These are phyloP conservation scores for Serranus cabrilla DNA, from an alignment of 2,797 vertebrate genomes.

Conservation along the genomic window DNA sequence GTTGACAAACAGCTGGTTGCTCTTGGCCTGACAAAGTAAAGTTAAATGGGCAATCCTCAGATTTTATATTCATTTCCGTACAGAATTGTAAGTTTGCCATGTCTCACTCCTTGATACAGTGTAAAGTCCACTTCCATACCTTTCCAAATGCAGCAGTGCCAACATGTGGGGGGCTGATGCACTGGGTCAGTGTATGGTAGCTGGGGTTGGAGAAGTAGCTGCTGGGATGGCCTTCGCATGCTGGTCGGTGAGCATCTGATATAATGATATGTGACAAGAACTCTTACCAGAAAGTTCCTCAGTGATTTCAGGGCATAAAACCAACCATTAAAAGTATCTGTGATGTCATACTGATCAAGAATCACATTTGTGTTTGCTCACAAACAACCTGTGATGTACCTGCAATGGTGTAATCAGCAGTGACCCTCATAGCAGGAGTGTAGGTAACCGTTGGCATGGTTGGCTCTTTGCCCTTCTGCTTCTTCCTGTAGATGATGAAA, in stretches of 20 bases:
- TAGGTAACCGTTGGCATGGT: conserved; percentile 93
- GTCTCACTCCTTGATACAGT: too few relatives aligned
- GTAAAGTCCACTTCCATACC: conserved; percentile 76
- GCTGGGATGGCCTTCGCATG: conserved; percentile 86
- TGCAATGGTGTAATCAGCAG: conserved; percentile 89
- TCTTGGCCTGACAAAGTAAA: conserved; percentile 84
- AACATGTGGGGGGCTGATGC: conserved; percentile 84
- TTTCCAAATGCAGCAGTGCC: conserved; percentile 87
- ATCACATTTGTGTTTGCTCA: too few relatives aligned
- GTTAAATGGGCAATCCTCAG: not conserved
- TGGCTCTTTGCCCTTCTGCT: conserved; percentile 94
- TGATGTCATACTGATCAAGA: not conserved
- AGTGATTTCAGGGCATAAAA: not conserved
- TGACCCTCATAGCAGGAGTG: conserved; percentile 91
- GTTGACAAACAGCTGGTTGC: conserved; percentile 90
- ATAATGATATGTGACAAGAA: not conserved
- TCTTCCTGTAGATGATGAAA: conserved; percentile 94
- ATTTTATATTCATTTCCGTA: not conserved
- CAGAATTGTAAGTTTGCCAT: not conserved
- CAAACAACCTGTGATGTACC: conserved; percentile 78
- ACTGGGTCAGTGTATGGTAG: conserved; percentile 94
- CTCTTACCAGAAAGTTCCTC: not conserved
- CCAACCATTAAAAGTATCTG: not conserved
- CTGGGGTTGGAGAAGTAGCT: conserved; percentile 98
- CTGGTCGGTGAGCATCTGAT: conserved; percentile 89